Base-by-base conservation (phyloP, 53 echinoderm and acorn worm genomes). In the Holothuria leucospilota region DNA sequence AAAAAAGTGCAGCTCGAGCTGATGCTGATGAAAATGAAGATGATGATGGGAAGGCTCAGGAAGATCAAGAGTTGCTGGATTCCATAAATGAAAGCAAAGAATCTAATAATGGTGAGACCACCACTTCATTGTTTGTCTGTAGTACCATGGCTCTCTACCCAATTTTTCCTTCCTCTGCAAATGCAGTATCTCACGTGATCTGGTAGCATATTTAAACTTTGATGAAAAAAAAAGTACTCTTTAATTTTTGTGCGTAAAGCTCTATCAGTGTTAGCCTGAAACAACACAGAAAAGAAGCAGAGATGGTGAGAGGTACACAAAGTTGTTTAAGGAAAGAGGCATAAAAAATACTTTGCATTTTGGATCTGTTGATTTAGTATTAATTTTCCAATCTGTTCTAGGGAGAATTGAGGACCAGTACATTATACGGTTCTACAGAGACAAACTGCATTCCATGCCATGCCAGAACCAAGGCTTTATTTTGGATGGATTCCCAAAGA, bases 381-480 rank as follows among this genome's bases (percentile, higher is more conserved):
- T 56, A 16, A 16, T 13, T 56, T 16, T 16, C 56, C 16, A 2
- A 16, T 18, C 15, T 56, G 16, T 86, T 53, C 21, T 86, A 98
- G 98, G 93, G 28, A 95, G 98, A 29, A 98, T 98, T 86, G 98
- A 98, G 49, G 95, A 98, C 85, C 98, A 98, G 90, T 98, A 95
- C 83, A 95, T 98, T 84, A 95, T 98, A 51, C 91, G 90, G 21
- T 98, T 98, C 77, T 98, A 93, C 85, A 90, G 98, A 20, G 98
- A 98, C 63, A 98, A 98, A 79, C 92, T 98, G 18, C 98, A 98
- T 69, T 95, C 98, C 79, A 98, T 98, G 98, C 98, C 98, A 13
- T 98, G 98, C 77, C 98, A 98, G 90, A 98, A 98, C 85, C 98
- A 98, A 82, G 98, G 98, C 24, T 98, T 98, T 68, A 90, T 98